Evolutionary conservation across 2,113 vertebrate genomes (phyloP).

Genomic region (Epinephelus cyanopodus): DNA sequence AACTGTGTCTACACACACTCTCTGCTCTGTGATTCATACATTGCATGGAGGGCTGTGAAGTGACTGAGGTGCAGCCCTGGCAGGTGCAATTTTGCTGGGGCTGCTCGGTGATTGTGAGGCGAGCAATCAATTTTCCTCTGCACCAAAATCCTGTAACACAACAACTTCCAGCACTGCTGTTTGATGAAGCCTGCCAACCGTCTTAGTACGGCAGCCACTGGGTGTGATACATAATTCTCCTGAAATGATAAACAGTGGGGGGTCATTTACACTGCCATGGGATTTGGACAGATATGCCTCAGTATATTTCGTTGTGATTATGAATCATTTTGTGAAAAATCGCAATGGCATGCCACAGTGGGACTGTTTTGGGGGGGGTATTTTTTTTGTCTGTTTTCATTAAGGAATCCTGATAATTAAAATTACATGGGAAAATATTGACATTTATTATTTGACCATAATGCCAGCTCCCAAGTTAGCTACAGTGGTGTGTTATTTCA

Average conservation of each 20-base stretch:
- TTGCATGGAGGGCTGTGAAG: constrained; percentile 56
- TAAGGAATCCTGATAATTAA: constrained; percentile 5
- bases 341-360: not conserved
- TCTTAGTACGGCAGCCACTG: constrained; percentile 46
- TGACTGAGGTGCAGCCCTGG: constrained; percentile 62
- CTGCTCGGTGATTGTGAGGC: constrained; percentile 49
- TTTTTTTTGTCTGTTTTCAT: constrained; percentile 4
- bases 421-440: constrained; percentile 16
- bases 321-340: constrained; percentile 55
- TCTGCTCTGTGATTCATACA: constrained; percentile 49
- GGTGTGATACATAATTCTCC: constrained; percentile 45
- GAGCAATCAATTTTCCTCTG: constrained; percentile 69
- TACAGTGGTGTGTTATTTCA: not conserved
- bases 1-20: not conserved
- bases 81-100: constrained; percentile 62
- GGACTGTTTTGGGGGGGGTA: not conserved
- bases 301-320: constrained; percentile 35
- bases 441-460: constrained; percentile 28
- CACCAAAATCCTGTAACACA: constrained; percentile 49
- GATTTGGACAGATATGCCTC: constrained; percentile 39
- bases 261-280: constrained; percentile 26
- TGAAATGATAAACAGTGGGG: constrained; percentile 53
- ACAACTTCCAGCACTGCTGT: constrained; percentile 52
- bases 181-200: constrained; percentile 54
- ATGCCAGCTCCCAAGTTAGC: constrained; percentile 1